These are phyloP conservation scores for Odocoileus virginianus DNA, from an alignment of 2,113 vertebrate species.

Conservation along the genomic window DNA sequence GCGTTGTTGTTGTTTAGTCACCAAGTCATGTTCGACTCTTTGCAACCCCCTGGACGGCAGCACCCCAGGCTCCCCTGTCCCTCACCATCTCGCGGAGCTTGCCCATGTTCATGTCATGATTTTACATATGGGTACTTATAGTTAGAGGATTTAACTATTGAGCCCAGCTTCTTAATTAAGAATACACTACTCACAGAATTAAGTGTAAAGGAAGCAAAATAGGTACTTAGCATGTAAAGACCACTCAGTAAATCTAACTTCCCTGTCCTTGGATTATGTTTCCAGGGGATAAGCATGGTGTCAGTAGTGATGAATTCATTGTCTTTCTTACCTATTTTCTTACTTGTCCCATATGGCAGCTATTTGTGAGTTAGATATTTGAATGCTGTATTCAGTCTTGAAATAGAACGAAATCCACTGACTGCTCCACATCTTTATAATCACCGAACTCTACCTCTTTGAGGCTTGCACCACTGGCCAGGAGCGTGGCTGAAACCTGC, in stretches of 20 bases:
- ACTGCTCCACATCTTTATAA: background rate
- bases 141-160: background rate
- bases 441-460: background rate
- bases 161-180: background rate
- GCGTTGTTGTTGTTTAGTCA: background rate
- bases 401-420: background rate
- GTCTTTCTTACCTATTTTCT: background rate
- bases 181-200: background rate
- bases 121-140: background rate
- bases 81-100: background rate
- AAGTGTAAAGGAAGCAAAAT: conserved; percentile 12
- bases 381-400: background rate
- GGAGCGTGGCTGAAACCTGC: background rate
- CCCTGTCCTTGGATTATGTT: background rate
- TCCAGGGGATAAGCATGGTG: background rate
- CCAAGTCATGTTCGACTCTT: background rate
- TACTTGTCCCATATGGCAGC: background rate
- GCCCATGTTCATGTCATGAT: background rate
- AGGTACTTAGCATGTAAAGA: background rate
- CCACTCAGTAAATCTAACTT: background rate
- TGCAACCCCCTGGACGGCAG: background rate
- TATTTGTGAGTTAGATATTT: background rate
- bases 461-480: background rate
- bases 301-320: background rate
- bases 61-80: background rate